Evolutionary conservation across 2,888 invertebrate genomes (phyloP).

Genomic region (Macropis europaea): DNA sequence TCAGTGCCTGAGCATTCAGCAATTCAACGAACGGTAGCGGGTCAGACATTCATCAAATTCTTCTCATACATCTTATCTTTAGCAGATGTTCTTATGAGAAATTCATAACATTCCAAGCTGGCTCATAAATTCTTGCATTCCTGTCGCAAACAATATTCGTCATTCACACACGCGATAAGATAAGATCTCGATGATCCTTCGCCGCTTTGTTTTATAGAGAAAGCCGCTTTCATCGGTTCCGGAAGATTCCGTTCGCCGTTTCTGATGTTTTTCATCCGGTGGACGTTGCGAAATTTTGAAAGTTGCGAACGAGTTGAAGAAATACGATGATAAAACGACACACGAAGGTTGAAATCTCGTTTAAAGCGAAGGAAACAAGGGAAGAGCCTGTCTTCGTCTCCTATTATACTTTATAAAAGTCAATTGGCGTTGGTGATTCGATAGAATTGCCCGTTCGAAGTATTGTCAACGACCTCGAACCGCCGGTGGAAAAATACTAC

Average conservation of each 20-base stretch:
- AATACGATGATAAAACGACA: not conserved
- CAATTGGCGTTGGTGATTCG: conserved; percentile 15
- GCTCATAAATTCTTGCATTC: too few species aligned
- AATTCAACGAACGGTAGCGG: too few species aligned
- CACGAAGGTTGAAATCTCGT: not conserved
- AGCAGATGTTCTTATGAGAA: too few species aligned
- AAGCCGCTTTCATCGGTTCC: not conserved
- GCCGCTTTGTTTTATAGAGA: not conserved
- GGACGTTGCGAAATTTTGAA: conserved; percentile 19
- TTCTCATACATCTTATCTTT: too few species aligned
- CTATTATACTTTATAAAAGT: conserved; percentile 12
- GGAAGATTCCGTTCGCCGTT: not conserved
- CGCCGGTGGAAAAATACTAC: conserved; percentile 51
- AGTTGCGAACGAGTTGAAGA: not conserved
- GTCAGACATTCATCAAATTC: too few species aligned
- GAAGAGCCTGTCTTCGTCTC: not conserved
- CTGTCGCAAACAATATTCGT: not conserved
- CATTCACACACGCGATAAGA: not conserved
- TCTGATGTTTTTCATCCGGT: not conserved
- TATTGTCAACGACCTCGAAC: conserved; percentile 31
- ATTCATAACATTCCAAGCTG: too few species aligned
- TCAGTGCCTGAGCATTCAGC: too few species aligned
- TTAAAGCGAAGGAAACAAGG: not conserved
- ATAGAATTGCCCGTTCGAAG: not conserved
- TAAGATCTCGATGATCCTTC: not conserved